These are phyloP conservation scores for Lepus oiostolus DNA, from an alignment of 2,797 vertebrate genomes.

Conservation along the genomic window DNA sequence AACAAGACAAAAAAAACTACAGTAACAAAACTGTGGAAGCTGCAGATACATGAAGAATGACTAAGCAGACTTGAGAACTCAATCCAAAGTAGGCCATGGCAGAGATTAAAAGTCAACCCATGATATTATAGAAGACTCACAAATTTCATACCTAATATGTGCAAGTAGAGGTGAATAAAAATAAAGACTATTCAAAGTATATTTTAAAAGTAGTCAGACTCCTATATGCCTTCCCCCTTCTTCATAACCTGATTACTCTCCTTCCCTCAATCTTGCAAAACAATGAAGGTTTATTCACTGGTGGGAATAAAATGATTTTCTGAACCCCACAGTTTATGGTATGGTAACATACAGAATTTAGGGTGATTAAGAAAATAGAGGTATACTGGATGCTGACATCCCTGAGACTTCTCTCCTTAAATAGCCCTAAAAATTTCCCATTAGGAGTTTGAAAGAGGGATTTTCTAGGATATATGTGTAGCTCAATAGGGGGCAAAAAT, in stretches of 20 bases:
- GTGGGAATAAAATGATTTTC: neutral
- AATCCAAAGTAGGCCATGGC: neutral
- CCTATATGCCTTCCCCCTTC: neutral
- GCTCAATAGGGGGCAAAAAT: neutral
- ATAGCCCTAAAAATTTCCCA: neutral
- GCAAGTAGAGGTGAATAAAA: conserved; percentile 4
- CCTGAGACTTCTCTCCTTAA: neutral
- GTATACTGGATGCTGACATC: neutral
- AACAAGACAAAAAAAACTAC: neutral
- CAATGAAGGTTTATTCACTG: neutral
- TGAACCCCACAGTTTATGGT: neutral
- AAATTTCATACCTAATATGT: neutral
- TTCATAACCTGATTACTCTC: neutral
- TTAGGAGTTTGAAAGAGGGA: neutral
- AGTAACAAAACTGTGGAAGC: neutral
- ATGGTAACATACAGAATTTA: neutral
- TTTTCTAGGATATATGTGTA: neutral
- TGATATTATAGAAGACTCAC: neutral
- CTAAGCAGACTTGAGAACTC: neutral
- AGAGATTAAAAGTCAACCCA: neutral
- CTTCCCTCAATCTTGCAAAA: neutral
- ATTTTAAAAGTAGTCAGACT: conserved; percentile 15
- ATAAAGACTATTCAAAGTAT: neutral
- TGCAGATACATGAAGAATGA: neutral
- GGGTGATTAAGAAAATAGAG: neutral